Conservation (phyloP, 2,113 vertebrate genomes). For the Galeopterus variegatus region DNA sequence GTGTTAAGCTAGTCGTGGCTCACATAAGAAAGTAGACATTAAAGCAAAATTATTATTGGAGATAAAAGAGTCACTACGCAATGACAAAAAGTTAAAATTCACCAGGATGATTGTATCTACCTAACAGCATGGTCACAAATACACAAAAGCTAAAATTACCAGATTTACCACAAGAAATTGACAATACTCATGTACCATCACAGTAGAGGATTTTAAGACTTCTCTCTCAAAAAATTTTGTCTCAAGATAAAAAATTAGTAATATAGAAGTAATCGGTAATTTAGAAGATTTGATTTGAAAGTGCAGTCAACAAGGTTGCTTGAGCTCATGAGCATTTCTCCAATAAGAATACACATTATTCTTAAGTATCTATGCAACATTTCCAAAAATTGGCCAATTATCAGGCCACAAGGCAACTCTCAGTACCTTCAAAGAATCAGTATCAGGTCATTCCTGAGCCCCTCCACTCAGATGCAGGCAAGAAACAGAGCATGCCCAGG, state of each 20-base stretch:
- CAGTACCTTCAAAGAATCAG: neutral
- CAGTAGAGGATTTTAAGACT: neutral
- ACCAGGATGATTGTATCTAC: neutral
- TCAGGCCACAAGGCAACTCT: neutral
- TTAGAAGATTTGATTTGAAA: neutral
- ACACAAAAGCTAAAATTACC: neutral
- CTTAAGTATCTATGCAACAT: neutral
- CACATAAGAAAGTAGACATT: neutral
- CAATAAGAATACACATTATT: neutral
- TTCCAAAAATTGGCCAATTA: neutral
- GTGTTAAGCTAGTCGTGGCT: neutral
- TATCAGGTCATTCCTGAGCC: neutral
- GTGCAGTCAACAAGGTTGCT: neutral
- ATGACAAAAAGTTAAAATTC: constrained; percentile 28
- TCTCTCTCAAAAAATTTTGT: neutral
- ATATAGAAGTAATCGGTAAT: neutral
- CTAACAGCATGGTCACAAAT: neutral
- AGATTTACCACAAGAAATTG: neutral
- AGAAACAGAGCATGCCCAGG: too few species aligned
- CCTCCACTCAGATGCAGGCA: too few species aligned
- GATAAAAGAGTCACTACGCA: neutral
- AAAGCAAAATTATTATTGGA: neutral
- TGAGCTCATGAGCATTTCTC: neutral
- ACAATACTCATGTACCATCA: neutral
- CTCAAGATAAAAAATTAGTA: neutral